Evolutionary conservation across 2,113 vertebrate species (phyloP), one percentile per base, ranked within the genome.

Genomic region (Podilymbus podiceps): DNA sequence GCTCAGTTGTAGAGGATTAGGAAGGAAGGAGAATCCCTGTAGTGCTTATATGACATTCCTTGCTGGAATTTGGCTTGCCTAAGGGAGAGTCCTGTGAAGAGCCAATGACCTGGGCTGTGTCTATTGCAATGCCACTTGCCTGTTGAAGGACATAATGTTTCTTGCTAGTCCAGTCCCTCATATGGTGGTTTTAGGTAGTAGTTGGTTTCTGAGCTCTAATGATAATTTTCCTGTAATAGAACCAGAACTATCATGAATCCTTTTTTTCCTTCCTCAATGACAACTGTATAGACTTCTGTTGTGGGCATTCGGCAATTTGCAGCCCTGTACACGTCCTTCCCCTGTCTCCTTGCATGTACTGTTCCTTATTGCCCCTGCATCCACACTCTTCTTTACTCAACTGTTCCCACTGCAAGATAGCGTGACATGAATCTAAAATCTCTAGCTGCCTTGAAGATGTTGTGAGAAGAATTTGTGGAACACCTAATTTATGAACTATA

Each of bases 131-230:
- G 33, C 21, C 7, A 1, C 1, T 7, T 90, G 46, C 62, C 40
- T 88, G 0, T 6, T 40, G 44, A 75, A 91, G 75, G 49, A 38
- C 1, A 0, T 27, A 4, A 0, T 7, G 4, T 55, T 82, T 64
- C 82, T 75, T 85, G 60, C 30, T 56, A n/a, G 71, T 69, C 9
- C 9, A 14, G 27, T 50, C 30, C 17, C 38, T 85, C 2, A 0
- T 30, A 12, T 25, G 31, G 33, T 73, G 5, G 5, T 60, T 82
- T 75, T 27, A 47, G 8, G 21, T 22, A 15, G 35, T 12, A 28
- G 66, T 3, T 81, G 18, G 7, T 62, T 71, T 82, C 46, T 8
- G 9, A 73, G 53, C 40, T 80, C 8, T 42, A 8, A 6, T 31
- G 17, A 5, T 12, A 6, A 12, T 69, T 58, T 63, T 75, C 33